A percentile compares a stretch with the other conserved stretches of the same genome.
Conservation (phyloP, 2,113 vertebrate species). For the Copsychus sechellarum region DNA sequence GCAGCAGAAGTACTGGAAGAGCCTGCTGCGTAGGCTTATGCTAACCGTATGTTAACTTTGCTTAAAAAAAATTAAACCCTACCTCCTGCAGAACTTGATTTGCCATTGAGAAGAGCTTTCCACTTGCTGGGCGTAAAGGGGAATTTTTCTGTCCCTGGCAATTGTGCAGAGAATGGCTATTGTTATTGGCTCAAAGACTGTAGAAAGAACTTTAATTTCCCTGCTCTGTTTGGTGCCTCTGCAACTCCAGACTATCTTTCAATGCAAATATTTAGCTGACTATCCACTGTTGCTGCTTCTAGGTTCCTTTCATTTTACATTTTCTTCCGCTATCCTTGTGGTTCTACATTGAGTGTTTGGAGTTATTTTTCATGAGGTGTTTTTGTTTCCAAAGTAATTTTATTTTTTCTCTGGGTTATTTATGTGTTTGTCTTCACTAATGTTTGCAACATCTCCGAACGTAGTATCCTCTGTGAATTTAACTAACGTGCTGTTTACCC, state of each 20-base stretch:
- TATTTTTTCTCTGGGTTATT: conserved; percentile 31
- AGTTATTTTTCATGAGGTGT: background rate
- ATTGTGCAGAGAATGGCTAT: conserved; percentile 37
- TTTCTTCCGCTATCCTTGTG: background rate
- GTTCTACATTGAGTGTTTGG: background rate
- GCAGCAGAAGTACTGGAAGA: conserved; percentile 59
- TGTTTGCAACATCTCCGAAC: conserved; percentile 58
- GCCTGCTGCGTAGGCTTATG: conserved; percentile 70
- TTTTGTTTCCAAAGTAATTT: conserved; percentile 27
- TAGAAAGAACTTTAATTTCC: conserved; percentile 48
- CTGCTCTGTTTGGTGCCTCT: conserved; percentile 51
- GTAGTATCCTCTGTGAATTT: conserved; percentile 62
- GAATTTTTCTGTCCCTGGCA: conserved; percentile 47
- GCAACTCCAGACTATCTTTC: conserved; percentile 29
- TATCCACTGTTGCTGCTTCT: conserved; percentile 7
- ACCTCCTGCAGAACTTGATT: conserved; percentile 64
- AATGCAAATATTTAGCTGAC: background rate
- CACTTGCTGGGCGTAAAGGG: conserved; percentile 37
- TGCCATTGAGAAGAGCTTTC: conserved; percentile 61
- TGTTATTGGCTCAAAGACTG: conserved; percentile 39
- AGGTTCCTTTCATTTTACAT: conserved; percentile 6
- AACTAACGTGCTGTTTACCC: conserved; percentile 75
- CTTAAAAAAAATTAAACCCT: conserved; percentile 64
- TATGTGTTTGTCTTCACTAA: conserved; percentile 59
- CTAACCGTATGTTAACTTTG: conserved; percentile 68